Conservation (phyloP, 1,140 invertebrate genomes). For the Tetramorium alpestre region DNA sequence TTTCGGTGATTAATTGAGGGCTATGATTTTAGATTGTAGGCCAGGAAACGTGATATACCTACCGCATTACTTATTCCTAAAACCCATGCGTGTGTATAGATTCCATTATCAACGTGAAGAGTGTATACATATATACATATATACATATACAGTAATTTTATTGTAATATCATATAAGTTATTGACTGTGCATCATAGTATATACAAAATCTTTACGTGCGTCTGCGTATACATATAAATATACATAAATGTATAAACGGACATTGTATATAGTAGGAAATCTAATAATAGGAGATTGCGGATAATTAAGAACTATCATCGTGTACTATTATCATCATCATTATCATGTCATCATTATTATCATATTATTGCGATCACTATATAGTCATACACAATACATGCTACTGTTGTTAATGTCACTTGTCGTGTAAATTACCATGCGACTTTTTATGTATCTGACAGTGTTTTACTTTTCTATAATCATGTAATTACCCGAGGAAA, state of each 20-base stretch:
- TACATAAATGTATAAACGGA: slow-evolving; percentile 74
- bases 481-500: not conserved
- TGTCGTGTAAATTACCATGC: slow-evolving; percentile 75
- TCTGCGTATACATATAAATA: slow-evolving; percentile 57
- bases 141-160: slow-evolving; percentile 57
- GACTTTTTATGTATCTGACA: slow-evolving; percentile 69
- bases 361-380: slow-evolving; percentile 44
- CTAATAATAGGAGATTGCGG: slow-evolving; percentile 56
- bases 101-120: slow-evolving; percentile 56
- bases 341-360: slow-evolving; percentile 40
- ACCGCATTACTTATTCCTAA: slow-evolving; percentile 49
- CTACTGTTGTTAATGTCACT: slow-evolving; percentile 45
- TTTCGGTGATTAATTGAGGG: slow-evolving; percentile 67
- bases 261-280: slow-evolving; percentile 79
- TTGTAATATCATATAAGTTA: slow-evolving; percentile 41
- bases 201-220: slow-evolving; percentile 22
- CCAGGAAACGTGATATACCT: slow-evolving; percentile 62
- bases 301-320: slow-evolving; percentile 39
- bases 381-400: slow-evolving; percentile 26
- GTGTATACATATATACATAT: slow-evolving; percentile 63
- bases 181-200: slow-evolving; percentile 39
- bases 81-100: slow-evolving; percentile 35
- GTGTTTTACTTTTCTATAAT: slow-evolving; percentile 39
- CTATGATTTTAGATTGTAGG: slow-evolving; percentile 68
- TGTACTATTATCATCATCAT: slow-evolving; percentile 59